Conservation (phyloP, 2,113 vertebrate genomes). For the Dendrocopos noguchii region DNA sequence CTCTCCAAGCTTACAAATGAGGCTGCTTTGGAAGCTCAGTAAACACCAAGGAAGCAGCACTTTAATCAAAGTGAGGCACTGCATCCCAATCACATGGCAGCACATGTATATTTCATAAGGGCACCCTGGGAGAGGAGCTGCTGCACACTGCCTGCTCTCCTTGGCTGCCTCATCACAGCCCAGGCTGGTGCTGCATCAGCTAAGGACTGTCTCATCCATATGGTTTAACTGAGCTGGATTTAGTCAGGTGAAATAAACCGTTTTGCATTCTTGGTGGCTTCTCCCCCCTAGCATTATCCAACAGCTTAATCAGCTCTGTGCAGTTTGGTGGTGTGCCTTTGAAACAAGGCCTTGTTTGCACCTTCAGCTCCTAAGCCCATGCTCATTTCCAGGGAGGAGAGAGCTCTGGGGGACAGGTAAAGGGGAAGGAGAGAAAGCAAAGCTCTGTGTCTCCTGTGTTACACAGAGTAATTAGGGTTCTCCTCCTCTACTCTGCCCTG, state of each 20-base stretch:
- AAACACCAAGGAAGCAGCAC: neutral
- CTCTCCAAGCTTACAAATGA: neutral
- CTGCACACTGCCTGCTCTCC: neutral
- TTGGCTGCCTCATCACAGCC: neutral
- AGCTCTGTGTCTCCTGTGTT: neutral
- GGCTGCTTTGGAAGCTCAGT: neutral
- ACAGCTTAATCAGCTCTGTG: neutral
- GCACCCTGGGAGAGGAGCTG: neutral
- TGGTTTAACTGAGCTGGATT: neutral
- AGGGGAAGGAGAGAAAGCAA: neutral
- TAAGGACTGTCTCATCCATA: neutral
- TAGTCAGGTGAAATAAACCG: neutral
- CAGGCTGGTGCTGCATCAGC: neutral
- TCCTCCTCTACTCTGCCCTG: no score
- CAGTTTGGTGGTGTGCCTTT: neutral
- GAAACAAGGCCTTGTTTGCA: neutral
- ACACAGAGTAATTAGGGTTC: neutral
- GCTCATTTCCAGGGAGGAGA: neutral
- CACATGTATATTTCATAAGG: constrained; percentile 35
- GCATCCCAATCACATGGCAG: constrained; percentile 8
- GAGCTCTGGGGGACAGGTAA: neutral
- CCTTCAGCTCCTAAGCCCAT: neutral
- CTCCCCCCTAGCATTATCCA: neutral
- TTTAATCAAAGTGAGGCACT: constrained; percentile 29
- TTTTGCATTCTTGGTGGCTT: neutral